Evolutionary conservation across 2,888 invertebrate species (phyloP).

Genomic region (Spilarctia lutea): DNA sequence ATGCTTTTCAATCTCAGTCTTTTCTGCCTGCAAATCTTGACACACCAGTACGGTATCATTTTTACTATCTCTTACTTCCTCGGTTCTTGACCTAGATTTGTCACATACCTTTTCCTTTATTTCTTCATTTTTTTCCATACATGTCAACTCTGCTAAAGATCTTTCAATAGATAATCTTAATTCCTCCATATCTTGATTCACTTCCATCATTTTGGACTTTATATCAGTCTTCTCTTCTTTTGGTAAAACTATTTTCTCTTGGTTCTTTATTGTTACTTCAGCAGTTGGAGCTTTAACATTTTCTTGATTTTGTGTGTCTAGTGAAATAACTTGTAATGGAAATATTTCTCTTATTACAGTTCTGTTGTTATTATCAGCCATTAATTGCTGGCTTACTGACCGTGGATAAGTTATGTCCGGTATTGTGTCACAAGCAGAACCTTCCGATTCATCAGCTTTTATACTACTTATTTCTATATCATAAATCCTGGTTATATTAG

Average conservation of each 20-base stretch:
- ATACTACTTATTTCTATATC: constrained; percentile 57
- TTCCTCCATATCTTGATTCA: constrained; percentile 80
- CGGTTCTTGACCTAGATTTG: constrained; percentile 32
- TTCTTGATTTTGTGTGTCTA: constrained; percentile 60
- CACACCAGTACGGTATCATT: constrained; percentile 4
- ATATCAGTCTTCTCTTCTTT: constrained; percentile 72
- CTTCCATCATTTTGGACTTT: constrained; percentile 81
- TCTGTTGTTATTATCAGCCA: constrained; percentile 72
- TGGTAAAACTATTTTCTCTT: constrained; percentile 6
- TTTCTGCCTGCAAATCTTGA: constrained; percentile 10
- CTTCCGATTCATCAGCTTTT: constrained; percentile 60
- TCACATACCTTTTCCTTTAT: constrained; percentile 58
- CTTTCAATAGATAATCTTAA: constrained; percentile 77
- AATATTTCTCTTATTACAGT: constrained; percentile 72
- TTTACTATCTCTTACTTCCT: constrained; percentile 9
- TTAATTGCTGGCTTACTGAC: constrained; percentile 68
- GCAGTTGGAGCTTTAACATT: constrained; percentile 12
- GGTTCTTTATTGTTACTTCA: neutral
- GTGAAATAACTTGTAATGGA: constrained; percentile 51
- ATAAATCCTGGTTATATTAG: constrained; percentile 38
- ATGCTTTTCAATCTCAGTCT: constrained; percentile 1
- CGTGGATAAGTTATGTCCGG: constrained; percentile 75
- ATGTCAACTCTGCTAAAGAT: constrained; percentile 76
- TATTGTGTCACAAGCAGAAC: constrained; percentile 57
- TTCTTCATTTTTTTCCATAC: constrained; percentile 70